Evolutionary conservation across 2,888 invertebrate genomes (phyloP).

Genomic region (Drosophila austrosaltans): DNA sequence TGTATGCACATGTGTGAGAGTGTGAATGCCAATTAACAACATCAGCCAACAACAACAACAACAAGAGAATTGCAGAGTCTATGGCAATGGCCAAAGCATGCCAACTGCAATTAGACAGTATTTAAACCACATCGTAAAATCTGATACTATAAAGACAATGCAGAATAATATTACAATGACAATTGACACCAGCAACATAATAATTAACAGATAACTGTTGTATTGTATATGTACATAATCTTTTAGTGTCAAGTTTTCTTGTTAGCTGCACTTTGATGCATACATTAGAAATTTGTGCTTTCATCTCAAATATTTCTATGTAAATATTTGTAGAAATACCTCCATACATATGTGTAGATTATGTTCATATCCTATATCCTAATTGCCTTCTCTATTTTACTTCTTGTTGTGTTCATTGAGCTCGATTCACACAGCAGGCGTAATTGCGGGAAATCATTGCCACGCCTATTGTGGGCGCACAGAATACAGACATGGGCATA

Average conservation of each 20-base stretch:
- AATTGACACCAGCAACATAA: conserved; percentile 34
- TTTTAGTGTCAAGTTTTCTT: neutral
- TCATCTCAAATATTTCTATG: too few species aligned
- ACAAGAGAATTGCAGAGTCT: neutral
- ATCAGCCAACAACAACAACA: conserved; percentile 51
- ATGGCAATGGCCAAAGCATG: conserved; percentile 49
- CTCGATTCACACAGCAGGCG: conserved; percentile 48
- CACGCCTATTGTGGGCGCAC: conserved; percentile 18
- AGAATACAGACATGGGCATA: neutral
- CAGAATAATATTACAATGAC: conserved; percentile 24
- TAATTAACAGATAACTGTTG: conserved; percentile 46
- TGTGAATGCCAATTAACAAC: conserved; percentile 58
- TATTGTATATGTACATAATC: neutral
- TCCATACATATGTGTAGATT: neutral
- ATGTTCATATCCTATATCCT: neutral
- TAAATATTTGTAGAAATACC: too few species aligned
- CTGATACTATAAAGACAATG: conserved; percentile 28
- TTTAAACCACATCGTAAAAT: conserved; percentile 55
- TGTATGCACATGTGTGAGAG: conserved; percentile 16
- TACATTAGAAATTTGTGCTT: neutral
- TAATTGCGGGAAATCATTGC: conserved; percentile 77
- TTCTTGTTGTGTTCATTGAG: neutral
- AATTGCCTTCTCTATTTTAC: neutral
- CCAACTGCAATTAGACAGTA: conserved; percentile 49
- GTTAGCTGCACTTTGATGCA: too few species aligned